A percentile compares a stretch with the other conserved stretches of the same genome.
phyloP scores from a whole-genome alignment of 1,140 invertebrate species.

The Lysiphlebus fabarum region DNA sequence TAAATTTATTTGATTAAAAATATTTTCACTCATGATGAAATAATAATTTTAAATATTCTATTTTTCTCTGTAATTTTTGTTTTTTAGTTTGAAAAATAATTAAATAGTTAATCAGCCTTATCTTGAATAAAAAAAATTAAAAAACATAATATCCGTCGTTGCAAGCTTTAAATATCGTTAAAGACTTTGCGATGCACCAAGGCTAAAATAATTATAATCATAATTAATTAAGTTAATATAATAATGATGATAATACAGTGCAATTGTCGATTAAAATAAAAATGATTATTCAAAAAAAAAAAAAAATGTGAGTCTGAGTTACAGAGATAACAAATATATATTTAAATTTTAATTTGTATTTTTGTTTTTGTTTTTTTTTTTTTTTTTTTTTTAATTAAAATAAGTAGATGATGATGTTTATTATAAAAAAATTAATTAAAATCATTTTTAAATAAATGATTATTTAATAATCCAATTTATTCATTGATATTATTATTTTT shows the following conservation, averaged over 20 bases:
- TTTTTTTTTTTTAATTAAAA: no score
- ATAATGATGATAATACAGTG: background rate
- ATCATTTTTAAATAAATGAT: no score
- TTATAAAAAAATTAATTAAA: no score
- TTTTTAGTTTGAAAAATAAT: no score
- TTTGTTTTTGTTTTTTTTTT: no score
- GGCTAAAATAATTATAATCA: background rate
- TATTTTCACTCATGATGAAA: no score
- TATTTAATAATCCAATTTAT: no score
- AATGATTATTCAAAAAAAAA: background rate
- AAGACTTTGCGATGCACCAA: slow-evolving; percentile 6
- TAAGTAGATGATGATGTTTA: no score
- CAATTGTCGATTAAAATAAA: background rate
- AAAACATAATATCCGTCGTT: slow-evolving; percentile 19
- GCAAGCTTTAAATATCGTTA: slow-evolving; percentile 22
- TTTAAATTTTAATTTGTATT: no score
- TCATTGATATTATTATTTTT: background rate
- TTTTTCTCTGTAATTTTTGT: no score
- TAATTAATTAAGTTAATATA: background rate
- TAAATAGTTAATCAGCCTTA: background rate
- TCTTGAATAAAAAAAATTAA: slow-evolving; percentile 1
- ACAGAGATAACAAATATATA: background rate
- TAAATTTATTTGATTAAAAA: no score
- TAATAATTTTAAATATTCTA: no score
- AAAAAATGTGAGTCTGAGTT: slow-evolving; percentile 1